These are phyloP conservation scores for Diabrotica undecimpunctata DNA, from an alignment of 1,140 invertebrate genomes.

Conservation along the genomic window DNA sequence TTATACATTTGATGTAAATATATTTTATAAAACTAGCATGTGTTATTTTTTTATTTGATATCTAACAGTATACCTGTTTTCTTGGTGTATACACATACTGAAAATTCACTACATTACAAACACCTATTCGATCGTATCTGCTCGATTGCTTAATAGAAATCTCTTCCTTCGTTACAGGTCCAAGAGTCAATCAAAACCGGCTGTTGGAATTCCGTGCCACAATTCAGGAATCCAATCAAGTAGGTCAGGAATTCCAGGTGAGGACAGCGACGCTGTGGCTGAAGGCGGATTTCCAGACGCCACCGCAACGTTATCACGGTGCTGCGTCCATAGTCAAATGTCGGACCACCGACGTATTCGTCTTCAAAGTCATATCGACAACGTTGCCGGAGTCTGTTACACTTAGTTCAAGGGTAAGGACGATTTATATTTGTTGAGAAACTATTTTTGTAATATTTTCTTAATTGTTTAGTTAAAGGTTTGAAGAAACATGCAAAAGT, in stretches of 20 bases:
- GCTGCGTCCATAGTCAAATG: slow-evolving; percentile 39
- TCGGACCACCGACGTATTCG: slow-evolving; percentile 40
- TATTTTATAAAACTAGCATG: no score
- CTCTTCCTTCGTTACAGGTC: slow-evolving; percentile 57
- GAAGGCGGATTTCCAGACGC: slow-evolving; percentile 58
- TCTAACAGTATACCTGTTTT: no score
- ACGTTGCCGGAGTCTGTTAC: slow-evolving; percentile 41
- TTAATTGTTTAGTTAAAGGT: no score
- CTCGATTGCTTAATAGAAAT: background rate
- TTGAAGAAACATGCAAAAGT: no score
- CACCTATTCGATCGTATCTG: no score
- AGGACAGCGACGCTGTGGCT: slow-evolving; percentile 74
- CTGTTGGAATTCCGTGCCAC: slow-evolving; percentile 77
- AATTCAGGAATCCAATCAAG: slow-evolving; percentile 53
- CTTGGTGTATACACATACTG: no score
- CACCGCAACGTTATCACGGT: background rate
- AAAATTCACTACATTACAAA: no score
- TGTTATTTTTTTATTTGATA: no score
- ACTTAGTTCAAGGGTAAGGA: slow-evolving; percentile 47
- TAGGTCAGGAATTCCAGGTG: slow-evolving; percentile 61
- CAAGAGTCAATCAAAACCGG: slow-evolving; percentile 75
- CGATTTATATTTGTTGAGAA: background rate
- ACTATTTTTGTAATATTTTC: no score
- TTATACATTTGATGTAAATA: no score
- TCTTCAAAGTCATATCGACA: slow-evolving; percentile 43